A percentile compares a stretch with the other conserved stretches of the same genome.
phyloP scores from a whole-genome alignment of 2,888 invertebrate genomes.

The Pharmacophagus antenor region DNA sequence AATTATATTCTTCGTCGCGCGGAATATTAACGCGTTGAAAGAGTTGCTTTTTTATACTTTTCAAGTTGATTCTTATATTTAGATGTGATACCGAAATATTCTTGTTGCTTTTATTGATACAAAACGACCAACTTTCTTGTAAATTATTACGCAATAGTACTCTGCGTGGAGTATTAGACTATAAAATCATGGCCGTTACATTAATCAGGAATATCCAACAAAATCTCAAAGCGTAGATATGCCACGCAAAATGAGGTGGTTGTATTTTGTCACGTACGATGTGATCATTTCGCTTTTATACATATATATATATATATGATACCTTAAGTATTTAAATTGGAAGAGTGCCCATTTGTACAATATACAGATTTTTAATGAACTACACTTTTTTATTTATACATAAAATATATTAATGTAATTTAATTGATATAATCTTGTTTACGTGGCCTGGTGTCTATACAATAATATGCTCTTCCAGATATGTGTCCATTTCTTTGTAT shows the following conservation, averaged over 20 bases:
- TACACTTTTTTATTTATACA: background rate
- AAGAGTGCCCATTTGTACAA: constrained; percentile 7
- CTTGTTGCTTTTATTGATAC: no score
- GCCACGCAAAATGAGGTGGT: background rate
- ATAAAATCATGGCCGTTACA: background rate
- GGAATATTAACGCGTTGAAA: background rate
- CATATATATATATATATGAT: no score
- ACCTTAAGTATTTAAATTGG: constrained; percentile 1
- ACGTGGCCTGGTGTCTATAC: constrained; percentile 16
- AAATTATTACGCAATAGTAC: background rate
- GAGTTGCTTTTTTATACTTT: background rate
- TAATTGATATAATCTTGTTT: background rate
- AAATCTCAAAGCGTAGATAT: constrained; percentile 9
- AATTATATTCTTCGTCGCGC: background rate
- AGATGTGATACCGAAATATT: no score
- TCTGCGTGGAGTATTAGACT: background rate
- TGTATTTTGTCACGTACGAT: background rate
- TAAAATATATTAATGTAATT: background rate
- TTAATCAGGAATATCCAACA: background rate
- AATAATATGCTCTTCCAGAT: constrained; percentile 18
- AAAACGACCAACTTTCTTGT: background rate
- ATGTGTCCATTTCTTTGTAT: constrained; percentile 43
- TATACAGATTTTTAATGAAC: background rate
- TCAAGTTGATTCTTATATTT: background rate
- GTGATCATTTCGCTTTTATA: constrained; percentile 2